These are phyloP conservation scores for Ceyx margarethae DNA, from an alignment of 2,113 vertebrate species.

Conservation along the genomic window DNA sequence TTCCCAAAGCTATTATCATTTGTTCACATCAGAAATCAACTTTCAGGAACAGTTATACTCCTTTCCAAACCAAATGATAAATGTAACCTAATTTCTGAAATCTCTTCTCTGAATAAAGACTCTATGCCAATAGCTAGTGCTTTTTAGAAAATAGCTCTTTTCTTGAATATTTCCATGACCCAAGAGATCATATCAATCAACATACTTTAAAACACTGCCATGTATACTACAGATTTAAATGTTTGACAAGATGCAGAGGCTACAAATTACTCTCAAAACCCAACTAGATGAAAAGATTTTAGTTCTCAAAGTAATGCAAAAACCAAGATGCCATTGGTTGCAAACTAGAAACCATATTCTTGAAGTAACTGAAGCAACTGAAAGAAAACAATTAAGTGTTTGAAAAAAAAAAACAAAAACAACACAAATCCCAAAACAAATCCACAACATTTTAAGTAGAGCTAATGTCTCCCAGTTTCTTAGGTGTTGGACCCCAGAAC, in stretches of 20 bases:
- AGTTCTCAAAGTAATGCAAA: background rate
- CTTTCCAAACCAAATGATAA: background rate
- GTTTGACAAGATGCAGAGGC: background rate
- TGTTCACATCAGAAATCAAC: background rate
- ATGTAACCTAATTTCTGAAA: background rate
- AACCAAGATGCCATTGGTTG: background rate
- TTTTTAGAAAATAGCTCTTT: background rate
- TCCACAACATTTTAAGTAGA: background rate
- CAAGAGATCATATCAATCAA: background rate
- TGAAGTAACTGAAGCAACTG: background rate
- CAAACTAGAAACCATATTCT: background rate
- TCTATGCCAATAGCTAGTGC: background rate
- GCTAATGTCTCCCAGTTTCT: background rate
- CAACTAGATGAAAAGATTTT: background rate
- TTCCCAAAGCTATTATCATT: background rate
- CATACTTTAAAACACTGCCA: background rate
- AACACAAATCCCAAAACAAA: no score
- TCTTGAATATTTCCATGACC: background rate
- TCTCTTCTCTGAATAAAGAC: background rate
- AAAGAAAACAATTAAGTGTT: background rate
- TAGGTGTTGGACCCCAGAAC: background rate
- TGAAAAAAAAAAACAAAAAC: background rate
- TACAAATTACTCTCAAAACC: background rate
- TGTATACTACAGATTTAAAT: rapidly evolving
- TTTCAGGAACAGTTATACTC: background rate